A percentile compares a stretch with the other conserved stretches of the same genome.
phyloP scores from a whole-genome alignment of 2,888 invertebrate species.

The Venusia cambrica region DNA sequence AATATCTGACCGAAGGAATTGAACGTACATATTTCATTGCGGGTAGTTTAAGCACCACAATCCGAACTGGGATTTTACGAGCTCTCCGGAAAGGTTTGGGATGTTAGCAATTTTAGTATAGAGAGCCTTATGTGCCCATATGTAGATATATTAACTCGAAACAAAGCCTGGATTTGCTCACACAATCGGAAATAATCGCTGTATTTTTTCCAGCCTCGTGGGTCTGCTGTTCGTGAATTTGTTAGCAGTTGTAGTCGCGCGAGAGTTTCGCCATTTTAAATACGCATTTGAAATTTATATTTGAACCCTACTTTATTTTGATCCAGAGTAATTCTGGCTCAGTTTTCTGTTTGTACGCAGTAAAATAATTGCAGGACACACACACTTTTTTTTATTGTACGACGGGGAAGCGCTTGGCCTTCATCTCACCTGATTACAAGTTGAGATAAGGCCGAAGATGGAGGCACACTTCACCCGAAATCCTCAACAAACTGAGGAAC shows the following conservation, averaged over 20 bases:
- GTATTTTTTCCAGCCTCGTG: conserved; percentile 26
- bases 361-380: no score
- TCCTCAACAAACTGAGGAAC: no score
- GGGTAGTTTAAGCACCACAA: conserved; percentile 44
- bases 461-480: no score
- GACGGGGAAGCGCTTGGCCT: no score
- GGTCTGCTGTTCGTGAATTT: conserved; percentile 15
- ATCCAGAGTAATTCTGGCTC: no score
- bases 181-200: conserved; percentile 40
- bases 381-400: no score
- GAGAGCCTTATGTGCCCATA: conserved; percentile 11
- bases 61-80: conserved; percentile 51
- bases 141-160: conserved; percentile 8
- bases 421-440: no score
- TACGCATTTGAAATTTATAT: no score
- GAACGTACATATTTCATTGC: conserved; percentile 47
- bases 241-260: conserved; percentile 3
- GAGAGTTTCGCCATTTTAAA: neutral
- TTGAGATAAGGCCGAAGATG: no score
- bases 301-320: no score
- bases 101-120: conserved; percentile 34
- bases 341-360: no score
- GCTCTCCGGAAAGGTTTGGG: conserved; percentile 39
- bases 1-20: conserved; percentile 38
- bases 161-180: conserved; percentile 34